Conservation (phyloP, 2,113 vertebrate species). For the Ctenodactylus gundi region DNA sequence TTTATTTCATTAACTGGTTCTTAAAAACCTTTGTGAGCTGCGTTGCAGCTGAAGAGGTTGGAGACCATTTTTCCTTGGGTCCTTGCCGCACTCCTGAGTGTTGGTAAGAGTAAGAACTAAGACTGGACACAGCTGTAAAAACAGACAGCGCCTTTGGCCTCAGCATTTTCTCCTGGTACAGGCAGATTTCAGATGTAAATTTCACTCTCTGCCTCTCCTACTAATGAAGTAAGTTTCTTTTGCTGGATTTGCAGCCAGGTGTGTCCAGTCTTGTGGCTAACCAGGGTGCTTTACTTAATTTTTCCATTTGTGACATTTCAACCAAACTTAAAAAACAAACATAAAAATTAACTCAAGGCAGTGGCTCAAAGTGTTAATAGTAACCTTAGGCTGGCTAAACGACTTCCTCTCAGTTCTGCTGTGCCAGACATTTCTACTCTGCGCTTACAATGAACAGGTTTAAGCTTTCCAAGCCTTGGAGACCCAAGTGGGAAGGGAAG, state of each 20-base stretch:
- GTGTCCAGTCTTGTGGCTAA: conserved; percentile 87
- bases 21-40: conserved; percentile 86
- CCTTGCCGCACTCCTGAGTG: conserved; percentile 84
- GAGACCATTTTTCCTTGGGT: conserved; percentile 85
- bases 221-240: conserved; percentile 89
- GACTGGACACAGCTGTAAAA: conserved; percentile 92
- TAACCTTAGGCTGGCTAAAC: conserved; percentile 81
- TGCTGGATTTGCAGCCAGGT: conserved; percentile 86
- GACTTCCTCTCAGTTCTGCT: conserved; percentile 77
- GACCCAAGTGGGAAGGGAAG: not conserved
- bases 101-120: conserved; percentile 85
- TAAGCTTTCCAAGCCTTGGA: conserved; percentile 45
- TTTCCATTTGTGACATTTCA: conserved; percentile 89
- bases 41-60: conserved; percentile 85
- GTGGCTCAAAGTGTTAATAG: conserved; percentile 85
- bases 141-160: conserved; percentile 87
- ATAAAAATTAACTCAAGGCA: conserved; percentile 87
- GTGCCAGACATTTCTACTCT: conserved; percentile 83
- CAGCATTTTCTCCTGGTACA: conserved; percentile 85
- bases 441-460: conserved; percentile 73
- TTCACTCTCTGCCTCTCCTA: conserved; percentile 85
- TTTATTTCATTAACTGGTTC: conserved; percentile 87
- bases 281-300: conserved; percentile 85
- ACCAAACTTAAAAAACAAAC: conserved; percentile 88
- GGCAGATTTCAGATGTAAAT: conserved; percentile 89